These are phyloP conservation scores for Naja naja DNA, from an alignment of 2,113 vertebrate species.

Conservation along the genomic window DNA sequence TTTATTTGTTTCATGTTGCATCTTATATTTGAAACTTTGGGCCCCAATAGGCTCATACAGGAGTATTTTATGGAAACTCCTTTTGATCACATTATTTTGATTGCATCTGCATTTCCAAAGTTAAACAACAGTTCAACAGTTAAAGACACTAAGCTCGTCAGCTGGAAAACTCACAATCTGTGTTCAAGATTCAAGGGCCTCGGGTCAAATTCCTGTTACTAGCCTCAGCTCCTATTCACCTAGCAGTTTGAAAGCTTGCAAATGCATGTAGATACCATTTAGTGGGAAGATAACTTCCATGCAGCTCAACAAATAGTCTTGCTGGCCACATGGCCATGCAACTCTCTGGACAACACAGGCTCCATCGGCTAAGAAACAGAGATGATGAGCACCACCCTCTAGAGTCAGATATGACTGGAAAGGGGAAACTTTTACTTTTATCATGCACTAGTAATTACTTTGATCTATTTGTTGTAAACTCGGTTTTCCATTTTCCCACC, in stretches of 20 bases:
- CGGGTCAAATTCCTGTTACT: neutral
- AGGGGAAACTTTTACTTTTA: neutral
- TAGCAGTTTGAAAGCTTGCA: neutral
- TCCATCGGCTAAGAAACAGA: neutral
- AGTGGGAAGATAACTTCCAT: neutral
- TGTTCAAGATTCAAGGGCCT: neutral
- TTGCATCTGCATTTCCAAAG: neutral
- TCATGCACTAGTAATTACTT: neutral
- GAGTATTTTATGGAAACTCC: neutral
- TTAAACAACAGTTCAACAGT: too few relatives aligned
- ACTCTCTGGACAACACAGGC: neutral
- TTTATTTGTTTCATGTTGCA: neutral
- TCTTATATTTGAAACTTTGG: neutral
- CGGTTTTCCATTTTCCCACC: neutral
- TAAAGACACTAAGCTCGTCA: neutral
- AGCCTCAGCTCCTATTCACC: neutral
- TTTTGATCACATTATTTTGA: neutral
- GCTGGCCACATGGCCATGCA: neutral
- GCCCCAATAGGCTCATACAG: neutral
- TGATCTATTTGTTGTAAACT: neutral
- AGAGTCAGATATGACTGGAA: neutral
- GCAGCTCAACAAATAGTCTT: neutral
- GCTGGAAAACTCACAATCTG: neutral
- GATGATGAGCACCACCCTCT: neutral
- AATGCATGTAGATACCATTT: neutral